A percentile compares a stretch with the other conserved stretches of the same genome.
Conservation (phyloP, 2,888 invertebrate genomes). For the Chaetogeoica ovagalla region DNA sequence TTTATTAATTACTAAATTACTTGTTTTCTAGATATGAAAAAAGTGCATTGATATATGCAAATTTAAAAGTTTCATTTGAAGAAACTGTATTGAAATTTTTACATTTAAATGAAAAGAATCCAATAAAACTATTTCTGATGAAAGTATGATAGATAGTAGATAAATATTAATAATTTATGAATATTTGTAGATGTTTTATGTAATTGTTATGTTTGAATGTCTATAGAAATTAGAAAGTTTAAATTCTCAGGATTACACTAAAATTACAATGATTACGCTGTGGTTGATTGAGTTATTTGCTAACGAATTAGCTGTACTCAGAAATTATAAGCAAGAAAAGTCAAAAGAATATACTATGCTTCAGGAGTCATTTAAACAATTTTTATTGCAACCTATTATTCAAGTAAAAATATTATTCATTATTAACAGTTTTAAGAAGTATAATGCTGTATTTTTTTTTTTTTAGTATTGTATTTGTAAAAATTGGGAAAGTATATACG, state of each 20-base stretch:
- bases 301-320: slow-evolving; percentile 79
- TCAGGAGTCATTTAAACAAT: slow-evolving; percentile 77
- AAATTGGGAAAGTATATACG: slow-evolving; percentile 83
- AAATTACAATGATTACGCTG: slow-evolving; percentile 88
- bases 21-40: slow-evolving; percentile 66
- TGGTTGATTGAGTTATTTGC: slow-evolving; percentile 94
- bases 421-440: neutral
- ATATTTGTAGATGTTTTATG: neutral
- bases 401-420: slow-evolving; percentile 59
- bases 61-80: slow-evolving; percentile 90
- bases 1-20: slow-evolving; percentile 1
- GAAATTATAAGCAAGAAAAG: slow-evolving; percentile 58
- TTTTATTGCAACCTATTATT: slow-evolving; percentile 73
- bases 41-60: slow-evolving; percentile 86
- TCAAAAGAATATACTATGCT: slow-evolving; percentile 65
- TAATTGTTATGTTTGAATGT: slow-evolving; percentile 40
- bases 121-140: slow-evolving; percentile 84
- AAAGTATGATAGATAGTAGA: no score
- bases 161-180: neutral
- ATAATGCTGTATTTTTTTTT: slow-evolving; percentile 49
- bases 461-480: slow-evolving; percentile 78
- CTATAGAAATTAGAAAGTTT: slow-evolving; percentile 72
- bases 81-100: slow-evolving; percentile 91
- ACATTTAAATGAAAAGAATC: slow-evolving; percentile 73
- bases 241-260: slow-evolving; percentile 76